Evolutionary conservation across 2,113 vertebrate species (phyloP).

Genomic region (Myotis brandtii): DNA sequence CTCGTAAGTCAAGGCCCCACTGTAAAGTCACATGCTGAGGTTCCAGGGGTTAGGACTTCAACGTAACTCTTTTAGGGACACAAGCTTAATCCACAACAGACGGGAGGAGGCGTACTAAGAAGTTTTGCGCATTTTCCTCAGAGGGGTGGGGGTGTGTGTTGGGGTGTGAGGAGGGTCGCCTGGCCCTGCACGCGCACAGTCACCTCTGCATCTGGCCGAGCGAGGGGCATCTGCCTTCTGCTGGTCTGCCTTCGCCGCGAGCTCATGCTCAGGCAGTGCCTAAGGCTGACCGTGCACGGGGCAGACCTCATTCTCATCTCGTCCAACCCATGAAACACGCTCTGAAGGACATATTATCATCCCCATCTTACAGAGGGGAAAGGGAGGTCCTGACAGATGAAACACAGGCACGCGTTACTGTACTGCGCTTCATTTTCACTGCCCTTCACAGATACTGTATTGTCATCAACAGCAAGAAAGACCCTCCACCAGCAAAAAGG

Average conservation of each 20-base stretch:
- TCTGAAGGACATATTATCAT: not conserved
- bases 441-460: not conserved
- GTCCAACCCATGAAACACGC: not conserved
- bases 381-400: not conserved
- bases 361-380: not conserved
- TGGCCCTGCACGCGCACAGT: not conserved
- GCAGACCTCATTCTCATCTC: not conserved
- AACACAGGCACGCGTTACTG: not conserved
- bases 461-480: too few relatives aligned
- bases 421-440: not conserved
- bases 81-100: not conserved
- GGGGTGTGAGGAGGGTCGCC: not conserved
- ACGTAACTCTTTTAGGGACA: not conserved
- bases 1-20: too few relatives aligned
- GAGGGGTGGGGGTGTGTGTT: fast-evolving
- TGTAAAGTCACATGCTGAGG: not conserved
- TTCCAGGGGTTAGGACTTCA: not conserved
- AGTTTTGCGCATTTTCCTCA: not conserved
- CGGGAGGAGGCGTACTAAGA: not conserved
- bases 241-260: not conserved
- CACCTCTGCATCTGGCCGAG: not conserved
- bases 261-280: fast-evolving
- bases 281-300: not conserved
- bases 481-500: not conserved
- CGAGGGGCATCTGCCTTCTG: not conserved